These are phyloP conservation scores for Coregonus clupeaformis DNA, from an alignment of 2,113 vertebrate species.

Conservation along the genomic window DNA sequence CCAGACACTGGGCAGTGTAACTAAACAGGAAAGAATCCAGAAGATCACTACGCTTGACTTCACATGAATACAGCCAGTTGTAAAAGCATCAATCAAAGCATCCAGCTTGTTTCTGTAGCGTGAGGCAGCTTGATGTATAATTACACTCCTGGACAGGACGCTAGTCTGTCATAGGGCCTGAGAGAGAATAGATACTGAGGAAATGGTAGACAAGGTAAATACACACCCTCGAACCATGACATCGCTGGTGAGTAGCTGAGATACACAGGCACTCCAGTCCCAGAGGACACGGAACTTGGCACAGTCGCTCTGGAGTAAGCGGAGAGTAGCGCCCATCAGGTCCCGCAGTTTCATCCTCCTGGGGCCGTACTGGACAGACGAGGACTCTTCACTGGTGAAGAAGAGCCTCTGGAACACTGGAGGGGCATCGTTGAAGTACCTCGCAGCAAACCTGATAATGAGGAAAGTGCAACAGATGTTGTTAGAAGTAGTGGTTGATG, in stretches of 20 bases:
- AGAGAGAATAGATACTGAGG: background rate
- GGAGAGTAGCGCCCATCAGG: conserved; percentile 93
- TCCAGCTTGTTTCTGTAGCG: too few species aligned
- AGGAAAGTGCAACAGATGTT: background rate
- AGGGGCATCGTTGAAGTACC: conserved; percentile 85
- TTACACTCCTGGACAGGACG: too few species aligned
- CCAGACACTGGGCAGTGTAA: conserved; percentile 93
- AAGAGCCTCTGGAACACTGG: conserved; percentile 97
- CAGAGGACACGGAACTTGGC: conserved; percentile 84
- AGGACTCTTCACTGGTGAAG: conserved; percentile 88
- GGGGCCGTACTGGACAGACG: conserved; percentile 86
- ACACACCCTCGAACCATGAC: conserved; percentile 91
- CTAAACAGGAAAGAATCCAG: conserved; percentile 66
- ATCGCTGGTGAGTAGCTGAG: conserved; percentile 92
- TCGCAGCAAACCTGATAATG: conserved; percentile 83
- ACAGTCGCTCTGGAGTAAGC: conserved; percentile 86
- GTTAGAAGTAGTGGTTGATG: too few species aligned
- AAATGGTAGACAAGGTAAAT: background rate
- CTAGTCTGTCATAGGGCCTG: background rate
- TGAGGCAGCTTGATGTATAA: too few species aligned
- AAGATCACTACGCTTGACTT: background rate
- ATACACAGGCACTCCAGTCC: conserved; percentile 98
- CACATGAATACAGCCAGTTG: too few species aligned
- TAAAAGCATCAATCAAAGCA: too few species aligned
- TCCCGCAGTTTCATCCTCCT: conserved; percentile 94